Evolutionary conservation across 2,113 vertebrate species (phyloP), one percentile per base, ranked within the genome.

Genomic region (Oxyura jamaicensis): DNA sequence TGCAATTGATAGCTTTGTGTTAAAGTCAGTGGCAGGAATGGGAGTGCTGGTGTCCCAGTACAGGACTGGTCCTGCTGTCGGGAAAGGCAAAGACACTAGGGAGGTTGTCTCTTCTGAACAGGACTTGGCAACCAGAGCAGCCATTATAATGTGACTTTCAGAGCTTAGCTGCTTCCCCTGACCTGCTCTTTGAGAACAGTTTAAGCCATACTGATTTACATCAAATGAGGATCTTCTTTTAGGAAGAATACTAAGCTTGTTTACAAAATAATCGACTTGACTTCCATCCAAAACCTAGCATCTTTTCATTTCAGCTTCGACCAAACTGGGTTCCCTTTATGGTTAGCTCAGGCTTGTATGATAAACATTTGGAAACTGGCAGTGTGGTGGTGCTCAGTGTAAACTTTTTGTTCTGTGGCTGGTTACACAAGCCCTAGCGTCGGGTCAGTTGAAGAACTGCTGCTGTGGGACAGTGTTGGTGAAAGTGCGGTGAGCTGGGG

Each of bases 331-430:
- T 91, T 95, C 77, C 83, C 53, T 52, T 94, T 94, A 91, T 92
- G 95, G 86, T 96, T 87, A 94, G 74, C 60, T 44, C 73, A 69
- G 53, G 35, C 84, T 93, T 76, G 53, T 93, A 89, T 66, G 84
- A 76, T 67, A 95, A 95, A 83, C 71, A 83, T 93, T 90, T 91
- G 92, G 80, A 89, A 95, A 94, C 11, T 39, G 50, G 36, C 44
- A 55, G 13, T 2, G 11, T 39, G 50, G 46, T 86, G 50, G 62
- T 93, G 66, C 66, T 89, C 62, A 29, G 66, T 1, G 13, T 83
- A 87, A 92, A 69, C 42, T 46, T 89, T 83, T 25, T 85, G 59
- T 67, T 39, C 78, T 90, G 88, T 0, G 20, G 69, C 77, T 87
- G 59, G 77, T 96, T 94, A 73, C 88, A 88, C 92, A 96, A 96